Base-by-base conservation (phyloP, 2,888 invertebrate species). In the Hedychridium roseum region DNA sequence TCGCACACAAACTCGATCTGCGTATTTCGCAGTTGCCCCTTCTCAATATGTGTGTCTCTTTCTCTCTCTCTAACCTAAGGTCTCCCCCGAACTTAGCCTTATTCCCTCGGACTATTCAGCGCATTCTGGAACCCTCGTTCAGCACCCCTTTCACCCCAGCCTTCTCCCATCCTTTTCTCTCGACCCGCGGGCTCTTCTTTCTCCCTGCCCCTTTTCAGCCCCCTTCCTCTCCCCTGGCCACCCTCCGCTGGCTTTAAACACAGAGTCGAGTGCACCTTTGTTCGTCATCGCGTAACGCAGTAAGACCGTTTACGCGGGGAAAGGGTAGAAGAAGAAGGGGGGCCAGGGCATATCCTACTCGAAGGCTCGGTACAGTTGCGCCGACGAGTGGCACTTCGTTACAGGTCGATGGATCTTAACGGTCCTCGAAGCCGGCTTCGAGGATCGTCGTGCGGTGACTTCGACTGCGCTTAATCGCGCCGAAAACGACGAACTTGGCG, bases 11-110 rank as follows among this genome's bases (percentile, higher is more conserved):
- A 12, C 17, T 42, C 26, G 31, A 26, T 30, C 38, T 41, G 35
- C n/a, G n/a, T n/a, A n/a, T n/a, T n/a, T n/a, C n/a, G n/a, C n/a
- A n/a, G n/a, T n/a, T n/a, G n/a, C n/a, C n/a, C n/a, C n/a, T n/a
- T n/a, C n/a, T n/a, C n/a, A n/a, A n/a, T n/a, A n/a, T n/a, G n/a
- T n/a, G n/a, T 6, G 26, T 45, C 31, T 41, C 30, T 11, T 27
- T 28, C 20, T 40, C 43, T 28, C 20, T 21, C 26, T 41, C 32
- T 12, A 16, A 45, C 37, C 11, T 15, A 2, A 6, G 5, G 12
- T 45, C 44, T 20, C 34, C 35, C 26, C 17, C 36, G 27, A 35
- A 34, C 30, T 35, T 26, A 9, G 26, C 38, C n/a, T n/a, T n/a
- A n/a, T n/a, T n/a, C n/a, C n/a, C n/a, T n/a, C n/a, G n/a, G 30